Evolutionary conservation across 92 coral and sea anemone genomes (phyloP).

Genomic region (Parazoanthus swiftii): DNA sequence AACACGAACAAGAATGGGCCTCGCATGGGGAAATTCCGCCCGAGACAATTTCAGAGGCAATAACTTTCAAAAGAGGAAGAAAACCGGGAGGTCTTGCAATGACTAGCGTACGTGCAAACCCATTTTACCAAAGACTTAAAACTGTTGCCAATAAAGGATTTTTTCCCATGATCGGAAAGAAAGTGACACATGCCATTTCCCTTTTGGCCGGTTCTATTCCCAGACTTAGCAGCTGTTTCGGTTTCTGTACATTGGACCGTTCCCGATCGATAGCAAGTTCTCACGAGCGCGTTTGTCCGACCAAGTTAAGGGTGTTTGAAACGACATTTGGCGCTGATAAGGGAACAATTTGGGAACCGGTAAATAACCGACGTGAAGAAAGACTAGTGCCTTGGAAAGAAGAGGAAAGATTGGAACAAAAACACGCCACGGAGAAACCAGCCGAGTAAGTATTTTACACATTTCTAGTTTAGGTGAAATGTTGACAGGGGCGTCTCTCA

Average conservation of each 20-base stretch:
- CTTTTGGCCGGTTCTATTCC: not conserved
- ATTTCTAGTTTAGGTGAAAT: no score
- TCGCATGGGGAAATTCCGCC: not conserved
- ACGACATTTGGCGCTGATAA: not conserved
- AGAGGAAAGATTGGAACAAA: not conserved
- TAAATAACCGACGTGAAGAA: not conserved
- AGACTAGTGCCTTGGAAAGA: not conserved
- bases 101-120: not conserved
- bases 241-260: not conserved
- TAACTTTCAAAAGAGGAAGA: not conserved
- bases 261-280: not conserved
- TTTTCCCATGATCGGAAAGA: not conserved
- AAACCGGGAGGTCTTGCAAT: not conserved
- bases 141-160: not conserved
- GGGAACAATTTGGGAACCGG: not conserved
- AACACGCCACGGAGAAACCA: not conserved
- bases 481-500: no score
- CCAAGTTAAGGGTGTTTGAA: not conserved
- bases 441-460: not conserved
- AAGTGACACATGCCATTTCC: not conserved
- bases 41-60: not conserved
- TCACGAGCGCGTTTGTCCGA: not conserved
- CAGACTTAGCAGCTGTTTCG: not conserved
- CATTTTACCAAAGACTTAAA: not conserved
- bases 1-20: conserved; percentile 1